phyloP scores from a whole-genome alignment of 1,140 invertebrate genomes.

The Drosophila kurseongensis region DNA sequence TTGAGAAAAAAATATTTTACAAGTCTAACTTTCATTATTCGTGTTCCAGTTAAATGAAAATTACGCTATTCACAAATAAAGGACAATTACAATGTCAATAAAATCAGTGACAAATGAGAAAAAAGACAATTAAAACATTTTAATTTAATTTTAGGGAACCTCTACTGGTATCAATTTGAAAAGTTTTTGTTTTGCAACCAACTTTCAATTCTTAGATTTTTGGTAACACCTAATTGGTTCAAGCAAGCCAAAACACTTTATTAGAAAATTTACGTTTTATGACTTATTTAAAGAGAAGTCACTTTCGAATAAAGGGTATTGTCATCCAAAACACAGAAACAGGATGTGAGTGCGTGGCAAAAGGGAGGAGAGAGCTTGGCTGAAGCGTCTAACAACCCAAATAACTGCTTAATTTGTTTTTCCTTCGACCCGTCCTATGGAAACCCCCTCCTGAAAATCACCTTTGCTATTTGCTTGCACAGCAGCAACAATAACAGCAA shows the following conservation, averaged over 20 bases:
- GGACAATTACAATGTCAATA: too few species aligned
- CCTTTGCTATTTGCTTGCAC: slow-evolving; percentile 58
- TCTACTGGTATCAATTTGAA: too few species aligned
- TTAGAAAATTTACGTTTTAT: slow-evolving; percentile 13
- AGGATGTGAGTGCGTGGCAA: slow-evolving; percentile 17
- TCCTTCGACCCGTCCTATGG: slow-evolving; percentile 17
- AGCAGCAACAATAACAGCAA: slow-evolving; percentile 16
- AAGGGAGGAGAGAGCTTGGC: neutral
- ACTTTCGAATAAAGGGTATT: slow-evolving; percentile 26
- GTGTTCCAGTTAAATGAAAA: too few species aligned
- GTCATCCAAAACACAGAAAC: slow-evolving; percentile 4
- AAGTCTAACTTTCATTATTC: too few species aligned
- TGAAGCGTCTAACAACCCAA: slow-evolving; percentile 62
- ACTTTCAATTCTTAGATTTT: neutral
- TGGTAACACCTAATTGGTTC: neutral
- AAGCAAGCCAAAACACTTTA: slow-evolving; percentile 11
- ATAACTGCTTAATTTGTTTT: slow-evolving; percentile 83
- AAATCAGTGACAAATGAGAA: too few species aligned
- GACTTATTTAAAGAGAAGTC: slow-evolving; percentile 14
- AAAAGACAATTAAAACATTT: too few species aligned
- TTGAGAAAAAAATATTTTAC: too few species aligned
- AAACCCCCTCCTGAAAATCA: slow-evolving; percentile 15
- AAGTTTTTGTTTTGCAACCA: too few species aligned
- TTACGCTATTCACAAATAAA: too few species aligned
- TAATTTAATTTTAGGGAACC: too few species aligned